Evolutionary conservation across 2,113 vertebrate genomes (phyloP), one percentile per base, ranked within the genome.

Genomic region (Syngnathoides biaculeatus): DNA sequence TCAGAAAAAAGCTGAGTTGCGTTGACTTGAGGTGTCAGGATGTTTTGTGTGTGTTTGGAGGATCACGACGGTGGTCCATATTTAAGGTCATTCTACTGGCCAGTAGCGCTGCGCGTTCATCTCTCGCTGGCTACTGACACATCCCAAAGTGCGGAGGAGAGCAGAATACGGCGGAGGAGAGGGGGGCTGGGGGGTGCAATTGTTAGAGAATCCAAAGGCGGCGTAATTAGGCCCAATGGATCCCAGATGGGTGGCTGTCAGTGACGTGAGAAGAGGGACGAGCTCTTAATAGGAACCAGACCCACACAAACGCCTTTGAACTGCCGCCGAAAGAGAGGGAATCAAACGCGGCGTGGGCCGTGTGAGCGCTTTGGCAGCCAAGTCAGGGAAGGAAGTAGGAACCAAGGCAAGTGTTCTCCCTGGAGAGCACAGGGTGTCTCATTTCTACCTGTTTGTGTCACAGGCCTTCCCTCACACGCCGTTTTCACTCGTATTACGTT

Each of bases 241-340:
- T 92, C 87, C 89, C 90, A 92, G 89, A 92, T 92, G 90, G 86
- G 84, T 86, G 87, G 88, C 90, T 91, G 90, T 90, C 90, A 92
- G 87, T 92, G 90, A 92, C 90, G 90, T 92, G 90, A 90, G 89
- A 91, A 90, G 90, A 91, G 86, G 88, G 89, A 90, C 90, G 88
- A 90, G 87, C 89, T 82, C 86, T 81, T 91, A 92, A 92, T 92
- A 86, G 87, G 89, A 91, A 89, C 87, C 90, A 92, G 89, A 88
- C 89, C 76, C 72, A 80, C 84, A 74, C 77, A 87, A 85, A 86
- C 69, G 84, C 79, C 90, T 92, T 92, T 92, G 89, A 92, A 92
- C 87, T 87, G 82, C 83, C 85, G 82, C 83, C 80, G 75, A 66
- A 65, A 39, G 62, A 40, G 70, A 71, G 75, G 72, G 78, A 89